Evolutionary conservation across 2,113 vertebrate genomes (phyloP).

Genomic region (Gallinago undulata): DNA sequence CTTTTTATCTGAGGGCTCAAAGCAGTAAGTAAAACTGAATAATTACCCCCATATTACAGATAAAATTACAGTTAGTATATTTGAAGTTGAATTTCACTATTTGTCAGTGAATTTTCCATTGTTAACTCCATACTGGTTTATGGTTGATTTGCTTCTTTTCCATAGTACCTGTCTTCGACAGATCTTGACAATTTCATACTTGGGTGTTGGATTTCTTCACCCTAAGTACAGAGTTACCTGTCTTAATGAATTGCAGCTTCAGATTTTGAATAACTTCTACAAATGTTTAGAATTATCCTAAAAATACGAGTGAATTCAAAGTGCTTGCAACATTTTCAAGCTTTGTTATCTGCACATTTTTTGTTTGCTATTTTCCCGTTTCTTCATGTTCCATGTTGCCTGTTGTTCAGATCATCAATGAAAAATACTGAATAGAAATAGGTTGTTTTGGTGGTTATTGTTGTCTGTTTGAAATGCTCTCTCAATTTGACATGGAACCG

Average conservation of each 20-base stretch:
- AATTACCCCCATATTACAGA: neutral
- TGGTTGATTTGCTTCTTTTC: neutral
- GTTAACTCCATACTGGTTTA: neutral
- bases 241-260: neutral
- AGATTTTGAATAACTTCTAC: neutral
- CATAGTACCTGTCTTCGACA: neutral
- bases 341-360: neutral
- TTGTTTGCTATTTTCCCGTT: neutral
- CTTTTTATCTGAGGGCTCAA: neutral
- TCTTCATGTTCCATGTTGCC: neutral
- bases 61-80: neutral
- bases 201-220: neutral
- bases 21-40: neutral
- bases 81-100: neutral
- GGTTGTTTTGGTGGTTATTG: neutral
- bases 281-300: neutral
- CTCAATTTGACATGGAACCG: neutral
- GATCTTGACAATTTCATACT: neutral
- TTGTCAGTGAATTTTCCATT: neutral
- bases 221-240: neutral
- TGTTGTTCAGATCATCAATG: neutral
- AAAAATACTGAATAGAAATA: neutral
- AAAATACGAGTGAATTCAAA: neutral
- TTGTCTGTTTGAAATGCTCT: neutral
- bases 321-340: neutral